These are phyloP conservation scores for Portunus trituberculatus DNA, from an alignment of 1,140 invertebrate genomes.

Conservation along the genomic window DNA sequence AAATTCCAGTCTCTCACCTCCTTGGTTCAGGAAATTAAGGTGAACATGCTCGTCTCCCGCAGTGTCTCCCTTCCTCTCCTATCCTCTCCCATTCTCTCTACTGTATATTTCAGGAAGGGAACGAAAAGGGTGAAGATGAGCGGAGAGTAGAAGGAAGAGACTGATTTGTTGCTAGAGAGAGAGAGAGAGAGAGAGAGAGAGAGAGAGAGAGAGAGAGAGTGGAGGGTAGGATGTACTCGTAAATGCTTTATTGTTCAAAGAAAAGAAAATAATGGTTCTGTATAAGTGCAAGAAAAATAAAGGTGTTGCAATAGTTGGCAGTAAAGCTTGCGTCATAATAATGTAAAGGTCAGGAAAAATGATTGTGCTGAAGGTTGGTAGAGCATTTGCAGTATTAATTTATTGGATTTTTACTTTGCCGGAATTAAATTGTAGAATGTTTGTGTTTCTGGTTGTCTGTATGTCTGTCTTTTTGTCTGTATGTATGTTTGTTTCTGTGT, in stretches of 20 bases:
- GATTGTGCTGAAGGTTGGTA: no score
- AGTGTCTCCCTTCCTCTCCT: slow-evolving; percentile 11
- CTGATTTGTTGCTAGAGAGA: neutral
- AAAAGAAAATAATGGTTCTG: no score
- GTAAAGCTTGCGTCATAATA: no score
- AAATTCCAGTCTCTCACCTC: neutral
- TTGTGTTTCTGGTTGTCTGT: no score
- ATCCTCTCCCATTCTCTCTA: neutral
- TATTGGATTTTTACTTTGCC: no score
- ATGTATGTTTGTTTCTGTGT: neutral
- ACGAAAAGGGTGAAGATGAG: neutral
- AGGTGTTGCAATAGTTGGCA: no score
- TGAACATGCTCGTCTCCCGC: neutral
- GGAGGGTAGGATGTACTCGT: no score
- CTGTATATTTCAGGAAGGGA: neutral
- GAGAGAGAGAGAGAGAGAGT: neutral
- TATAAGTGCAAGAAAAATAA: no score
- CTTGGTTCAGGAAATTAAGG: slow-evolving; percentile 10
- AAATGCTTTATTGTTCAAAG: no score
- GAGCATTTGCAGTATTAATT: no score
- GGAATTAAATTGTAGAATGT: no score
- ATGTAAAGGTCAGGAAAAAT: no score
- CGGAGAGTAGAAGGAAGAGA: neutral
- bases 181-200: slow-evolving; percentile 20
- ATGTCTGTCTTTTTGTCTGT: neutral